Evolutionary conservation across 2,888 invertebrate species (phyloP).

Genomic region (Papilio gigon): DNA sequence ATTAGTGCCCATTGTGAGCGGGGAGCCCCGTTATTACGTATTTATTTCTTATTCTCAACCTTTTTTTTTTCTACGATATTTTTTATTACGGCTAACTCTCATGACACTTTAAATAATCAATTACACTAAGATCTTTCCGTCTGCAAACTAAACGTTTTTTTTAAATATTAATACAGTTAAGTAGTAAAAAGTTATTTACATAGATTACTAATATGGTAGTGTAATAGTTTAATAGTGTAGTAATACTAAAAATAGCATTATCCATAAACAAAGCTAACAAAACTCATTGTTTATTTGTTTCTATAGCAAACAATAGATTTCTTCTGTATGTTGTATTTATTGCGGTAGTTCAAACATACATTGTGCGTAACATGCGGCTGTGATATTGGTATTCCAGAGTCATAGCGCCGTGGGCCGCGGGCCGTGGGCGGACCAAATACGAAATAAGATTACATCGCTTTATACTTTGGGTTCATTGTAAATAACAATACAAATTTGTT

Average conservation of each 20-base stretch:
- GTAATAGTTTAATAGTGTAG: too few relatives aligned
- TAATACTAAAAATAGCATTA: background rate
- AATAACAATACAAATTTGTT: constrained; percentile 16
- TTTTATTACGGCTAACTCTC: background rate
- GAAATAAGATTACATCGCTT: constrained; percentile 21
- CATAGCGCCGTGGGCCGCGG: constrained; percentile 17
- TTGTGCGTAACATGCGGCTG: constrained; percentile 26
- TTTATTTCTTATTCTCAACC: constrained; percentile 1
- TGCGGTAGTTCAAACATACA: constrained; percentile 18
- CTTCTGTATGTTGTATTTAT: constrained; percentile 6
- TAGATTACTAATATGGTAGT: too few relatives aligned
- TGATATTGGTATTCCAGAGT: constrained; percentile 7
- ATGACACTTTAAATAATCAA: too few relatives aligned
- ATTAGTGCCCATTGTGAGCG: constrained; percentile 14
- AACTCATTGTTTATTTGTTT: background rate
- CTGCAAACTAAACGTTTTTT: too few relatives aligned
- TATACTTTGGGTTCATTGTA: background rate
- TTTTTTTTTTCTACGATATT: background rate
- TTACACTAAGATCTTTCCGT: too few relatives aligned
- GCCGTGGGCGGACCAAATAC: constrained; percentile 9
- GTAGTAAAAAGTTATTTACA: too few relatives aligned
- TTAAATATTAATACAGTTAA: too few relatives aligned
- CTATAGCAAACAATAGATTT: constrained; percentile 12
- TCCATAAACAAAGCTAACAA: background rate
- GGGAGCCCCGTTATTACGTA: constrained; percentile 13